Evolutionary conservation across 35 echinoderm and acorn worm genomes (phyloP).

Genomic region (Diadema setosum): DNA sequence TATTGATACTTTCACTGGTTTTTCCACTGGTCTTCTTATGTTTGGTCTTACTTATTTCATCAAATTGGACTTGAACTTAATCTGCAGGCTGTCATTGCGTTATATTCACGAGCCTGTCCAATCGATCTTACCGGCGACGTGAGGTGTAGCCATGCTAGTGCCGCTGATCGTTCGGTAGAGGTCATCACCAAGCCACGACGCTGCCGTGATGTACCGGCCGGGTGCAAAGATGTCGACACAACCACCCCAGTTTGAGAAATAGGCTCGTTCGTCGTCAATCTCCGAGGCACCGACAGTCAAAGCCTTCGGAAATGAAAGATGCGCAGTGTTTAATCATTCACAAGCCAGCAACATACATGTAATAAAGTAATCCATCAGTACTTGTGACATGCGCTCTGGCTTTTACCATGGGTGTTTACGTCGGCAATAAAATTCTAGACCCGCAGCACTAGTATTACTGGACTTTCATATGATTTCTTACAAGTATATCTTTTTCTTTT

Average conservation of each 20-base stretch:
- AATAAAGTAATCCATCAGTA: too few relatives aligned
- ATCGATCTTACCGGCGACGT: conserved; percentile 68
- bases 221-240: conserved; percentile 90
- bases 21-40: too few relatives aligned
- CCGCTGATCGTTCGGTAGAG: conserved; percentile 68
- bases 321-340: too few relatives aligned
- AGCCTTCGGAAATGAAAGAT: conserved; percentile 28
- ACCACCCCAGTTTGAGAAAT: conserved; percentile 89
- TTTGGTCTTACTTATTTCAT: too few relatives aligned
- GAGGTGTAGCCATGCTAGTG: conserved; percentile 84
- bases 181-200: conserved; percentile 57
- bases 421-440: too few relatives aligned
- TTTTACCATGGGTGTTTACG: too few relatives aligned
- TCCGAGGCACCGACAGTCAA: conserved; percentile 75
- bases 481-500: not conserved
- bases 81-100: too few relatives aligned
- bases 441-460: not conserved
- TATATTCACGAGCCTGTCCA: too few relatives aligned
- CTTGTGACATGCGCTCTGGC: too few relatives aligned
- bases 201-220: conserved; percentile 71
- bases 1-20: too few relatives aligned
- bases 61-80: too few relatives aligned
- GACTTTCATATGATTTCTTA: not conserved
- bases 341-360: too few relatives aligned
- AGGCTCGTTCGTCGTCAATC: conserved; percentile 54